Evolutionary conservation across 64 coral and sea anemone species (phyloP).

Genomic region (Anthopleura sola): DNA sequence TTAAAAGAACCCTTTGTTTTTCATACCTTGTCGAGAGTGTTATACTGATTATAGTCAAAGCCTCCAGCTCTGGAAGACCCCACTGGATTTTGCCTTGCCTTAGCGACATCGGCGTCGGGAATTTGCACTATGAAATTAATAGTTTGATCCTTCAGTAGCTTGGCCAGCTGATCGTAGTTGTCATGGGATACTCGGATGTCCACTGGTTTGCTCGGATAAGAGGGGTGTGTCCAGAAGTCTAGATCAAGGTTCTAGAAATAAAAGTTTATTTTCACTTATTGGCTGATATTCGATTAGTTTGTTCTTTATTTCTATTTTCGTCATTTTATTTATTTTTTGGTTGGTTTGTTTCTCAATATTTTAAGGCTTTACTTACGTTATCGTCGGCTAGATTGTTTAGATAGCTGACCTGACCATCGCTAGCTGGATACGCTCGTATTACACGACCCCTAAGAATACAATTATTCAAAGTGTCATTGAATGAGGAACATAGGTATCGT

Average conservation of each 20-base stretch:
- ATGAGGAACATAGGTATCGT: too few species aligned
- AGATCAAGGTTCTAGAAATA: background rate
- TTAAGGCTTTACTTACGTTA: background rate
- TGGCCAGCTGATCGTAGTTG: constrained; percentile 23
- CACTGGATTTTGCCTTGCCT: constrained; percentile 5
- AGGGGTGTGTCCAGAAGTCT: constrained; percentile 51
- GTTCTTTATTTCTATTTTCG: background rate
- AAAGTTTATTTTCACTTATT: too few species aligned
- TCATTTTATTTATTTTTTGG: background rate
- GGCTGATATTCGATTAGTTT: background rate
- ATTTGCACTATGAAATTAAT: constrained; percentile 25
- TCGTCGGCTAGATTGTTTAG: background rate
- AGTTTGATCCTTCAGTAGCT: constrained; percentile 2
- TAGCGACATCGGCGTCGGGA: constrained; percentile 10
- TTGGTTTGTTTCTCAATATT: background rate
- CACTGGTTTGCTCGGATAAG: constrained; percentile 9
- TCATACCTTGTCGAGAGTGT: constrained; percentile 1
- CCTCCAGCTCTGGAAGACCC: background rate
- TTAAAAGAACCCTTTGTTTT: too few species aligned
- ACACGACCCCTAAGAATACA: background rate
- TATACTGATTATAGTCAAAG: constrained; percentile 38
- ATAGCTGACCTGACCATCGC: background rate
- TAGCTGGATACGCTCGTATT: background rate
- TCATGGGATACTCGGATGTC: constrained; percentile 32
- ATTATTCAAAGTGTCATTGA: too few species aligned